phyloP scores from a whole-genome alignment of 2,797 vertebrate species.

The Apodemus agrarius region DNA sequence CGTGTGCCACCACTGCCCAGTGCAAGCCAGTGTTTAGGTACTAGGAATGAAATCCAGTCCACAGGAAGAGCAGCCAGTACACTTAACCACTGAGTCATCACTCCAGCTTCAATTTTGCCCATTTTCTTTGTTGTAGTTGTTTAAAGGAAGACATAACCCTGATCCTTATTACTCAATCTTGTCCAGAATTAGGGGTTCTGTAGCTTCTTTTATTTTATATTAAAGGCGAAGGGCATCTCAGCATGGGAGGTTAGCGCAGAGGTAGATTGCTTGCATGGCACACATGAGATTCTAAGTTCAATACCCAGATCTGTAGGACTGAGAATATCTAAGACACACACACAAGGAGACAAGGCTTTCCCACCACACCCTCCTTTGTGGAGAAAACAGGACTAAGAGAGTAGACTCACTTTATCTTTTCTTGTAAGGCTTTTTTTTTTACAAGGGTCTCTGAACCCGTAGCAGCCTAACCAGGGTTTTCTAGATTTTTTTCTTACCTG shows the following conservation, averaged over 20 bases:
- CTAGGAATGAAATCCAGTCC: neutral
- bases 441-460: fast-evolving
- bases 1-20: too few relatives aligned
- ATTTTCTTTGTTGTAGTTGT: neutral
- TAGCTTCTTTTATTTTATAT: neutral
- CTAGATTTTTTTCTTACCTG: slow-evolving; percentile 51
- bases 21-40: fast-evolving
- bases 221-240: too few relatives aligned
- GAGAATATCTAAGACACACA: neutral
- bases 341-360: neutral
- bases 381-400: neutral
- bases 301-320: neutral
- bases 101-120: neutral
- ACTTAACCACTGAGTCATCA: too few relatives aligned
- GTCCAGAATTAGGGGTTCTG: neutral
- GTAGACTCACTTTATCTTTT: neutral
- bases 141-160: neutral
- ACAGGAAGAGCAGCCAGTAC: neutral
- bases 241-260: neutral
- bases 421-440: neutral
- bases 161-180: neutral
- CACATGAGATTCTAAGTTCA: neutral
- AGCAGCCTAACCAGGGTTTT: neutral
- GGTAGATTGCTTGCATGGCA: neutral
- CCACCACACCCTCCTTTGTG: neutral